Evolutionary conservation across 1,140 invertebrate genomes (phyloP).

Genomic region (Spodoptera litura): DNA sequence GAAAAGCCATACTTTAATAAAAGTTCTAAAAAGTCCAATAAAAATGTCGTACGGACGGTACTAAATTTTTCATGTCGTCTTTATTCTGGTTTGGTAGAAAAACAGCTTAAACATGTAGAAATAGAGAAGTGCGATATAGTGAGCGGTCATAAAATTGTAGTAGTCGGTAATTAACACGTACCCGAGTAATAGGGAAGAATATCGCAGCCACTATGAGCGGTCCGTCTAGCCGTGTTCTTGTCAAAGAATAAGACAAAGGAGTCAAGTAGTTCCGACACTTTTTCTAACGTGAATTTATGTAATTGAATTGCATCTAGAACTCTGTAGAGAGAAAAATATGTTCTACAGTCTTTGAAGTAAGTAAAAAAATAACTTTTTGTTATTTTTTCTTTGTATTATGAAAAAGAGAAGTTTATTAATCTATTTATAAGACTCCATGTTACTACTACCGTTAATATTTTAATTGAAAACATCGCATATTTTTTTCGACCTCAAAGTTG

Average conservation of each 20-base stretch:
- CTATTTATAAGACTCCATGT: too few relatives aligned
- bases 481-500: background rate
- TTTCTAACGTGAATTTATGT: background rate
- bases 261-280: background rate
- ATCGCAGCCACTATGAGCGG: slow-evolving; percentile 55
- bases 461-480: background rate
- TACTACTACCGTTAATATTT: background rate
- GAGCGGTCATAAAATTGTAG: slow-evolving; percentile 61
- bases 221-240: slow-evolving; percentile 51
- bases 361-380: too few relatives aligned
- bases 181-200: slow-evolving; percentile 55
- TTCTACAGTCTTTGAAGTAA: too few relatives aligned
- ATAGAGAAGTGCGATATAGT: slow-evolving; percentile 45
- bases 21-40: slow-evolving; percentile 13
- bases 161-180: slow-evolving; percentile 64
- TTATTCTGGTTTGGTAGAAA: slow-evolving; percentile 1
- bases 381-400: too few relatives aligned
- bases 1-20: slow-evolving; percentile 3
- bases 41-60: slow-evolving; percentile 12
- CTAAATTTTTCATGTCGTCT: slow-evolving; percentile 27
- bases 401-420: too few relatives aligned
- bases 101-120: slow-evolving; percentile 36
- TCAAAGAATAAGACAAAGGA: slow-evolving; percentile 50
- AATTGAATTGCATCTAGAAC: too few relatives aligned
- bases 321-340: too few relatives aligned